phyloP scores from a whole-genome alignment of 2,888 invertebrate genomes.

The Brachylomia viminalis region DNA sequence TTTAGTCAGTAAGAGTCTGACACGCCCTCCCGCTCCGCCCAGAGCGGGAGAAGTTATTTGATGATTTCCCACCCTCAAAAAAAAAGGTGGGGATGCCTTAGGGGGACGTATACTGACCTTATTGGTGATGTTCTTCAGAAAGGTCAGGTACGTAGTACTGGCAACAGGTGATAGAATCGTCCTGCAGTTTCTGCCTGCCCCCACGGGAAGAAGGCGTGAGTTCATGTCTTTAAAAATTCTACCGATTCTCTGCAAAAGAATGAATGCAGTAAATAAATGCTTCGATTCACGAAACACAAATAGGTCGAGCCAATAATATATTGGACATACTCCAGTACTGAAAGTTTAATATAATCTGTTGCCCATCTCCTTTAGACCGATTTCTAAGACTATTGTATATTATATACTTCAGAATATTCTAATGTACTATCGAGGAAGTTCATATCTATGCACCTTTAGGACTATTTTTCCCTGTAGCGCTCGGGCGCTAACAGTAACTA shows the following conservation, averaged over 20 bases:
- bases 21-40: too few relatives aligned
- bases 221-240: background rate
- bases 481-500: too few relatives aligned
- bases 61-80: too few relatives aligned
- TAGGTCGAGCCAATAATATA: background rate
- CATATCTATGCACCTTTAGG: too few relatives aligned
- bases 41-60: too few relatives aligned
- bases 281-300: slow-evolving; percentile 18
- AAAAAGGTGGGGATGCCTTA: too few relatives aligned
- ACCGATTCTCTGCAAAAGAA: background rate
- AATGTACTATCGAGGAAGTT: too few relatives aligned
- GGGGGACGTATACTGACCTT: too few relatives aligned
- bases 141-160: background rate
- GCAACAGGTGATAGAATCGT: too few relatives aligned
- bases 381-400: slow-evolving; percentile 18
- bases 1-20: too few relatives aligned
- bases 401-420: slow-evolving; percentile 16
- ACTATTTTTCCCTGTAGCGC: too few relatives aligned
- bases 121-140: background rate
- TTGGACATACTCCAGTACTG: background rate
- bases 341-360: slow-evolving; percentile 2
- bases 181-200: background rate
- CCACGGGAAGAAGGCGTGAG: background rate
- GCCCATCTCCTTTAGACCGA: slow-evolving; percentile 23
- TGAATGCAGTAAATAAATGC: background rate